Evolutionary conservation across 2,888 invertebrate species (phyloP).

Genomic region (Phengaris alcon): DNA sequence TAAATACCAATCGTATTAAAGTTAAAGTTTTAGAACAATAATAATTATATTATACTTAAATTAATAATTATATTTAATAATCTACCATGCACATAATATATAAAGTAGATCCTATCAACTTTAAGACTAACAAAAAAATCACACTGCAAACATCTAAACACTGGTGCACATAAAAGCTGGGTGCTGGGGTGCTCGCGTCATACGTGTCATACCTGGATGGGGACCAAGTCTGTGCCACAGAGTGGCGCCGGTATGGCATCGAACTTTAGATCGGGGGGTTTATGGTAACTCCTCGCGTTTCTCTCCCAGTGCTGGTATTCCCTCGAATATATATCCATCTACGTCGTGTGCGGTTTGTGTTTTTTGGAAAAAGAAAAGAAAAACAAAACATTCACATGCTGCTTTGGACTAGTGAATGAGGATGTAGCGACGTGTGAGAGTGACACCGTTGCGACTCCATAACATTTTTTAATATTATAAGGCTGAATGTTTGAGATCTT

Average conservation of each 20-base stretch:
- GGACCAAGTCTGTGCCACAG: constrained; percentile 75
- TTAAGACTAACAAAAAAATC: constrained; percentile 37
- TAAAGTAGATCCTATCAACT: constrained; percentile 35
- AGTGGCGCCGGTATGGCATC: constrained; percentile 72
- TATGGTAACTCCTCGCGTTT: constrained; percentile 80
- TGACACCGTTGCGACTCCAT: constrained; percentile 59
- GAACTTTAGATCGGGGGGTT: constrained; percentile 78
- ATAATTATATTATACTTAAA: constrained; percentile 29
- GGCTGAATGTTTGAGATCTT: background rate
- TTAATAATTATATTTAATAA: constrained; percentile 34
- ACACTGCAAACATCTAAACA: constrained; percentile 49
- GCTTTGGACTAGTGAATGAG: constrained; percentile 70
- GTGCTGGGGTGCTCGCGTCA: constrained; percentile 64
- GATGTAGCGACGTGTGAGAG: constrained; percentile 64
- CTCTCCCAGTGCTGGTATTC: constrained; percentile 85
- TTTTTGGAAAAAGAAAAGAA: constrained; percentile 74
- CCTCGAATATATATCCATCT: constrained; percentile 78
- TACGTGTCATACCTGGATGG: constrained; percentile 76
- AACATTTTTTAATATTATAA: background rate
- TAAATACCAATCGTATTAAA: constrained; percentile 19
- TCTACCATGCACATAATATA: constrained; percentile 59
- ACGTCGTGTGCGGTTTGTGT: constrained; percentile 77
- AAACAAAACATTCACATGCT: constrained; percentile 81
- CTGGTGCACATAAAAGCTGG: constrained; percentile 71
- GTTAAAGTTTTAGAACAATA: constrained; percentile 29